A percentile compares a stretch with the other conserved stretches of the same genome.
Conservation (phyloP, 2,888 invertebrate species). For the Drosophila aldrichi region DNA sequence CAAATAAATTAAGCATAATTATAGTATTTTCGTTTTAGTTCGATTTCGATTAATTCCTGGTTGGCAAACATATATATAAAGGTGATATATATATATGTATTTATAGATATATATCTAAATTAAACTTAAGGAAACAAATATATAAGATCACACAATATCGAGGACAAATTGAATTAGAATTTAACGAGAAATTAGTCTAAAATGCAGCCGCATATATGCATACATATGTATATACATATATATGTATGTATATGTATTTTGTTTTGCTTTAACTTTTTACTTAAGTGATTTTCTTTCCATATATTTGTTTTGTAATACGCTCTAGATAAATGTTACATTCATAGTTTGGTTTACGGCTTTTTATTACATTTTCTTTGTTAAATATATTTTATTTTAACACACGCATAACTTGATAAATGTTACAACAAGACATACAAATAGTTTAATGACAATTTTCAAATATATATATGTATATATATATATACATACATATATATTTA, state of each 20-base stretch:
- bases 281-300: conserved; percentile 3
- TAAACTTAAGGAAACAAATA: conserved; percentile 33
- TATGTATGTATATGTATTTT: conserved; percentile 19
- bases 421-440: conserved; percentile 34
- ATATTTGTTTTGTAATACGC: conserved; percentile 14
- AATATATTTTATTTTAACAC: conserved; percentile 16
- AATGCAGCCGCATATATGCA: conserved; percentile 36
- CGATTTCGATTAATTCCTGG: conserved; percentile 51
- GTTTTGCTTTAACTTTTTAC: not conserved
- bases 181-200: conserved; percentile 29
- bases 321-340: conserved; percentile 31
- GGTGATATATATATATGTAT: not conserved
- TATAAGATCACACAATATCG: conserved; percentile 39
- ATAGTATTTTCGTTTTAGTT: conserved; percentile 34
- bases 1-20: conserved; percentile 28
- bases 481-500: conserved; percentile 36
- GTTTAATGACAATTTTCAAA: conserved; percentile 14
- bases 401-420: conserved; percentile 26
- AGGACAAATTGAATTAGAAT: conserved; percentile 23
- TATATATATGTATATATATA: conserved; percentile 12
- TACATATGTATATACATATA: conserved; percentile 4
- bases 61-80: conserved; percentile 23
- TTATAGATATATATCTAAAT: conserved; percentile 2
- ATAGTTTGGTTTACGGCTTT: conserved; percentile 49
- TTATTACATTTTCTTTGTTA: conserved; percentile 16